Conservation (phyloP, 2,888 invertebrate species). For the Drosophila nr. perissopoda region DNA sequence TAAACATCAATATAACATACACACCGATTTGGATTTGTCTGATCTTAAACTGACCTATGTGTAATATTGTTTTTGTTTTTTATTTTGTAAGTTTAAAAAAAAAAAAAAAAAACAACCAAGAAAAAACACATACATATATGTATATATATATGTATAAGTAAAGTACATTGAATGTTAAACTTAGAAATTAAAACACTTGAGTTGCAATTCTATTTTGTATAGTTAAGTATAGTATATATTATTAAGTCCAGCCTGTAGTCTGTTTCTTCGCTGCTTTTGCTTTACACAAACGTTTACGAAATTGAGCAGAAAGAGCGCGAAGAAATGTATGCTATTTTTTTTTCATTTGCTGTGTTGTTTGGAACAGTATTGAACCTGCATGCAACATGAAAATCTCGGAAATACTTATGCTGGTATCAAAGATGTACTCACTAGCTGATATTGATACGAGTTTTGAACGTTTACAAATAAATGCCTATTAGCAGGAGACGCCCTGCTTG, state of each 20-base stretch:
- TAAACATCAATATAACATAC: conserved; percentile 49
- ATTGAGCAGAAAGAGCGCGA: conserved; percentile 10
- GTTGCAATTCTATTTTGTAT: conserved; percentile 7
- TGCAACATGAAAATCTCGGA: conserved; percentile 18
- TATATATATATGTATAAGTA: conserved; percentile 18
- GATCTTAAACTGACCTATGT: conserved; percentile 16
- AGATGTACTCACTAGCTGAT: conserved; percentile 41
- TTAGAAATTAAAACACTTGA: conserved; percentile 45
- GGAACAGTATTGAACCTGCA: conserved; percentile 7
- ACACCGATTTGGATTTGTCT: conserved; percentile 32
- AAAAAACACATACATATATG: conserved; percentile 22
- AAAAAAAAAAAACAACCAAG: not conserved
- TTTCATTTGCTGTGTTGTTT: conserved; percentile 5
- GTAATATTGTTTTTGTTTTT: not conserved
- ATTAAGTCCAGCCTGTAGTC: not conserved
- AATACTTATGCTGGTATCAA: conserved; percentile 25
- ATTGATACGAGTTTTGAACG: conserved; percentile 7
- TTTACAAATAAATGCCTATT: conserved; percentile 51
- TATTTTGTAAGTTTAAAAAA: conserved; percentile 1
- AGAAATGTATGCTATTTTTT: not conserved
- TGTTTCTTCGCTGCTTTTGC: conserved; percentile 1
- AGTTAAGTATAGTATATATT: not conserved
- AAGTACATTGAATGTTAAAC: conserved; percentile 38
- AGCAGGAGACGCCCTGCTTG: conserved; percentile 85
- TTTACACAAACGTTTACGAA: not conserved